These are phyloP conservation scores for Opisthocomus hoazin DNA, from an alignment of 2,113 vertebrate genomes.

Conservation along the genomic window DNA sequence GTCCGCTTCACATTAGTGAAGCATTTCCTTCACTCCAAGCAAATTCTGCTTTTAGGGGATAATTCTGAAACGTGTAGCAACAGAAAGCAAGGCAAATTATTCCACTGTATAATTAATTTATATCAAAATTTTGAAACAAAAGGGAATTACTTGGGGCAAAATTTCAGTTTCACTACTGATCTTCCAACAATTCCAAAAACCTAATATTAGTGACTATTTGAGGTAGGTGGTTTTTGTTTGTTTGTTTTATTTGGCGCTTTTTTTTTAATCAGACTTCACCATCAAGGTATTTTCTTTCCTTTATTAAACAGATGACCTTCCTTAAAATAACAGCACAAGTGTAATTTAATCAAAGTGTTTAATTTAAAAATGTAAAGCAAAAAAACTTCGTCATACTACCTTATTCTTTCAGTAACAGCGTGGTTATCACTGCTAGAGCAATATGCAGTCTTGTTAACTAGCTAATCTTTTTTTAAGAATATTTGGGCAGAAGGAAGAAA, in stretches of 20 bases:
- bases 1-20: not conserved
- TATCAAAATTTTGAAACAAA: not conserved
- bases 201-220: not conserved
- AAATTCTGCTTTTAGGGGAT: not conserved
- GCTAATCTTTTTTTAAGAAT: not conserved
- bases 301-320: not conserved
- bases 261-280: not conserved
- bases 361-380: not conserved
- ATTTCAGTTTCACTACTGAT: not conserved
- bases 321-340: not conserved
- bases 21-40: not conserved
- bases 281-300: not conserved
- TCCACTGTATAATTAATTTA: not conserved
- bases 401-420: not conserved
- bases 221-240: no score
- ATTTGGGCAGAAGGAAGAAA: not conserved
- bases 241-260: no score
- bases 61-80: not conserved
- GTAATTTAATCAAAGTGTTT: not conserved
- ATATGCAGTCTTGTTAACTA: not conserved
- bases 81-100: not conserved
- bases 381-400: not conserved
- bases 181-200: not conserved
- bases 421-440: not conserved
- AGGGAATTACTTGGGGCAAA: not conserved